Conservation (phyloP, 2,888 invertebrate species). For the Acrobeloides nanus region DNA sequence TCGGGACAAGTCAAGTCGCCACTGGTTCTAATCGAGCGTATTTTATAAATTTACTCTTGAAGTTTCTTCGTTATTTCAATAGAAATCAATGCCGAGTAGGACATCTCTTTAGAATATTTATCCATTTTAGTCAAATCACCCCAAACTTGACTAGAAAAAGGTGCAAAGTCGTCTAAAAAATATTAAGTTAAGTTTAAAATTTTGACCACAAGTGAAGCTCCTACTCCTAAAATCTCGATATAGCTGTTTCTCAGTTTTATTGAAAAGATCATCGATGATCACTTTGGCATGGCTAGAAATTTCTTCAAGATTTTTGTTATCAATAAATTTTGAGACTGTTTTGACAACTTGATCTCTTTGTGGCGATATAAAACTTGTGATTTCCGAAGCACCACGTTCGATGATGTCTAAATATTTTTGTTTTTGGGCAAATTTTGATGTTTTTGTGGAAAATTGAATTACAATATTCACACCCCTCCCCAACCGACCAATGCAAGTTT, state of each 20-base stretch:
- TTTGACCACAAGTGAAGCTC: too few relatives aligned
- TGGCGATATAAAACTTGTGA: too few relatives aligned
- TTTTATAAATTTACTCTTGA: constrained; percentile 20
- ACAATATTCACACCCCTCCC: too few relatives aligned
- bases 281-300: constrained; percentile 18
- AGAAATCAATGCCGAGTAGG: constrained; percentile 45
- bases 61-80: constrained; percentile 33
- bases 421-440: too few relatives aligned
- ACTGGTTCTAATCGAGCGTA: too few relatives aligned
- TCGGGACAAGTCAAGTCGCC: too few relatives aligned
- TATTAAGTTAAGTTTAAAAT: constrained; percentile 15
- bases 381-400: too few relatives aligned
- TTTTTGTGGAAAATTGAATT: too few relatives aligned
- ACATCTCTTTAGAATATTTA: constrained; percentile 44
- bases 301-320: constrained; percentile 11
- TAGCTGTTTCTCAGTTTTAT: constrained; percentile 21
- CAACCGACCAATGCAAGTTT: too few relatives aligned
- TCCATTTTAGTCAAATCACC: constrained; percentile 30
- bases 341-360: too few relatives aligned
- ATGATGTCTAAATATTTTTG: too few relatives aligned
- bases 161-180: constrained; percentile 5
- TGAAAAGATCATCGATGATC: constrained; percentile 24
- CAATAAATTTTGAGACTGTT: constrained; percentile 11
- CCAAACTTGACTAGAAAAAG: constrained; percentile 29
- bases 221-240: constrained; percentile 24